These are phyloP conservation scores for Pseudochirops cupreus DNA, from an alignment of 2,797 vertebrate species.

Conservation along the genomic window DNA sequence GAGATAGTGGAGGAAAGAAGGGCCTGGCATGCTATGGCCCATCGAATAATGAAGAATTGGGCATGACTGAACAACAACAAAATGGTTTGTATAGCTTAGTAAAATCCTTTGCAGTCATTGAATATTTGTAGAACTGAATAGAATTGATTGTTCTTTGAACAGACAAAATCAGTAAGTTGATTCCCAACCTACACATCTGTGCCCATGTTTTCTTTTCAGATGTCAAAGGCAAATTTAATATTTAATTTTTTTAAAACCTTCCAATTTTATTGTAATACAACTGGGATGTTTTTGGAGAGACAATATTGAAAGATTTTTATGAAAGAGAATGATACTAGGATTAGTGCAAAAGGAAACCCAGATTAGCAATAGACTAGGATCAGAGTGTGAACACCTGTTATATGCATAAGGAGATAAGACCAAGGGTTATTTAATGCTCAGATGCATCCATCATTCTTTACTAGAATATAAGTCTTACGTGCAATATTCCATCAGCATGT, in stretches of 20 bases:
- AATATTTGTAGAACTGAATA: not conserved
- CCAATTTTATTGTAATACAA: constrained; percentile 1
- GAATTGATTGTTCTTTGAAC: not conserved
- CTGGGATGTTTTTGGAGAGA: constrained; percentile 18
- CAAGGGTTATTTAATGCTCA: not conserved
- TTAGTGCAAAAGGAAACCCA: not conserved
- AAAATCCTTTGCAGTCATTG: not conserved
- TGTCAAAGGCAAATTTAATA: not conserved
- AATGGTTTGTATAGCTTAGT: not conserved
- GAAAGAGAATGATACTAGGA: not conserved
- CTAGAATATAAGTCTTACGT: constrained; percentile 12
- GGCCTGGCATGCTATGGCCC: not conserved
- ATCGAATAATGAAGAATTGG: not conserved
- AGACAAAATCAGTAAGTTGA: not conserved
- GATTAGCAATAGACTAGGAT: not conserved
- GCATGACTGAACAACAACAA: not conserved
- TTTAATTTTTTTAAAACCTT: not conserved
- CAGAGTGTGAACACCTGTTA: not conserved
- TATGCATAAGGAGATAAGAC: not conserved
- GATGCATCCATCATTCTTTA: constrained; percentile 11
- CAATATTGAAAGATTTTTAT: constrained; percentile 18
- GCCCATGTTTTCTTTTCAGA: constrained; percentile 14
- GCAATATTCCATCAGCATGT: not conserved
- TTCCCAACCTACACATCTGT: constrained; percentile 5
- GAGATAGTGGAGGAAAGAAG: not conserved